Base-by-base conservation (phyloP, 2,797 vertebrate species). In the Poecilia picta region DNA sequence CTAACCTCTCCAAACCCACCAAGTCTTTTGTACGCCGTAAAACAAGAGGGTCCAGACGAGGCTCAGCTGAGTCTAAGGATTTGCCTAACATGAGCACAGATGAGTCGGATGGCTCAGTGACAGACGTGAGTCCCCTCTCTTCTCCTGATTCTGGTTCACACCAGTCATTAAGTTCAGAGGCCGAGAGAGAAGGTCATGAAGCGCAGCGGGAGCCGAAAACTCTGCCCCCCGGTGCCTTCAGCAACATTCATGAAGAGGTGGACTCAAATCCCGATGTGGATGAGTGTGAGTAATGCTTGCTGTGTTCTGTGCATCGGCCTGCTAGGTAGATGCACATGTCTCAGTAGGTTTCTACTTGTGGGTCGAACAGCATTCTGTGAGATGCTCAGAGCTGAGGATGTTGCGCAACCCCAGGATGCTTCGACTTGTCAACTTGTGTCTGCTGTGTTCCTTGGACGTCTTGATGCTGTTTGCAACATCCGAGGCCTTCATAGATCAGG, bases 91-190 rank as follows among this genome's bases (percentile, higher is more conserved):
- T 80, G 28, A 39, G 77, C 8, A 45, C 85, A 31, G 93, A 94
- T 33, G 96, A 97, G 57, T 97, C 96, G 1, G 97, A 97, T 81
- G 96, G 97, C 76, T 97, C 96, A 0, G 96, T 97, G 82, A 98
- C 97, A 15, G 96, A 98, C 0, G 97, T 98, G 68, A 98, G 96
- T 64, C 97, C 97, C 72, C 92, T 98, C 13, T 98, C 97, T 23
- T 97, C 97, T 73, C 96, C 97, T 49, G 97, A 97, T 78, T 94
- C 93, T 80, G 98, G 97, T 89, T 96, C 96, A 43, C 89, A 93
- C 53, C 97, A 96, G 85, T 97, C 96, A 0, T 88, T 97, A 81
- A 95, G 97, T 89, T 88, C 77, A 31, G 85, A 88, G 45, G 31
- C 28, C 36, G 79, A 62, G 45, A 80, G 81, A 36, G 75, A 68